Evolutionary conservation across 2,797 vertebrate genomes (phyloP).

Genomic region (Florisuga fusca): DNA sequence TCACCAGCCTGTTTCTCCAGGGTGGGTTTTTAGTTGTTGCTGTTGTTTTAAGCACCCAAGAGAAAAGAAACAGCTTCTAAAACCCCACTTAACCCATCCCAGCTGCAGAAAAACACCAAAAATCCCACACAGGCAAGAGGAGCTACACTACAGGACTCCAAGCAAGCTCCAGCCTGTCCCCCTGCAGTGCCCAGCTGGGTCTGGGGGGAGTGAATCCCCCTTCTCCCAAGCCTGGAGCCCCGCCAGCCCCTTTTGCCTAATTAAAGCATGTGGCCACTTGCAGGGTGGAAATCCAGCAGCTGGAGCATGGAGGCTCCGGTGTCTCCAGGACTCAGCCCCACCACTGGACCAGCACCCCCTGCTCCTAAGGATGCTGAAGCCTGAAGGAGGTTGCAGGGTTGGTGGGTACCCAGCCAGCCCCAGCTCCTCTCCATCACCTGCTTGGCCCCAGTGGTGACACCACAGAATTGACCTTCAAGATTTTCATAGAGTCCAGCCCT

Average conservation of each 20-base stretch:
- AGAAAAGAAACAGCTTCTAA: background rate
- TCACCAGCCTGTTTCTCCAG: background rate
- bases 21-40: background rate
- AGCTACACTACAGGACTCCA: fast-evolving
- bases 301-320: background rate
- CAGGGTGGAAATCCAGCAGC: background rate
- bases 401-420: fast-evolving
- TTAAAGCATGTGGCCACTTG: background rate
- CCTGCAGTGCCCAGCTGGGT: background rate
- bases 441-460: background rate
- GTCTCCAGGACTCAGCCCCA: background rate
- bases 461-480: too few species aligned
- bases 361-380: background rate
- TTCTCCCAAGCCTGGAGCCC: background rate
- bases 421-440: fast-evolving
- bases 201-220: background rate
- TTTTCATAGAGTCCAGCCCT: too few species aligned
- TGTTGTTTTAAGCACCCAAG: conserved; percentile 31
- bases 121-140: background rate
- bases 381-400: background rate
- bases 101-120: background rate
- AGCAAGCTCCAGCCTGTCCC: background rate
- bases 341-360: fast-evolving
- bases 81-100: conserved; percentile 17
- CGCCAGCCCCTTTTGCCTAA: background rate